Evolutionary conservation across 2,888 invertebrate genomes (phyloP).

Genomic region (Tinea semifulvella): DNA sequence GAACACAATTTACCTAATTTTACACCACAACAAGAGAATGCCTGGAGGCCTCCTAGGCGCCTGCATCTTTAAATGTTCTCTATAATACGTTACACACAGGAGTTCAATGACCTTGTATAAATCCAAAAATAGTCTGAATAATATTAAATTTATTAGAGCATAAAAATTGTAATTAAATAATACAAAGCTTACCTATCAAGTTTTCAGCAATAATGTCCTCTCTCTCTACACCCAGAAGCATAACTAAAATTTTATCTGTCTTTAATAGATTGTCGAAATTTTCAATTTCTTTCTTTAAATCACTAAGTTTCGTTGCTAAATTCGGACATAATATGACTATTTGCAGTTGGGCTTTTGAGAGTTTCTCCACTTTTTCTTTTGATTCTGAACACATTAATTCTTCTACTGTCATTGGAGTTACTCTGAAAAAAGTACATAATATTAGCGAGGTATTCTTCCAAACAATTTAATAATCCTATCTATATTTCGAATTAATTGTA

Average conservation of each 20-base stretch:
- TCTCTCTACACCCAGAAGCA: constrained; percentile 83
- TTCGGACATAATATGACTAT: constrained; percentile 83
- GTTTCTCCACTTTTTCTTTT: constrained; percentile 58
- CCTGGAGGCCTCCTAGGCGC: no score
- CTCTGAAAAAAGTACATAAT: no score
- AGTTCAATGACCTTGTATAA: no score
- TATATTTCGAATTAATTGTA: no score
- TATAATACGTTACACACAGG: no score
- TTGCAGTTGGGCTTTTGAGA: constrained; percentile 76
- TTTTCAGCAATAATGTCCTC: constrained; percentile 74
- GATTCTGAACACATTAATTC: constrained; percentile 67
- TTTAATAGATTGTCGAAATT: constrained; percentile 68
- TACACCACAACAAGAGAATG: no score
- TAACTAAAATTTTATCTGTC: constrained; percentile 78
- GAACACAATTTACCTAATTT: no score
- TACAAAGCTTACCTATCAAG: constrained; percentile 63
- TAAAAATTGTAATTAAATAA: not conserved
- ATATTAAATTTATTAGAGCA: no score
- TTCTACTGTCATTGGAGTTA: constrained; percentile 78
- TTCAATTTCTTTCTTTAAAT: constrained; percentile 59
- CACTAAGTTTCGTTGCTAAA: constrained; percentile 69
- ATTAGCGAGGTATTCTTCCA: no score
- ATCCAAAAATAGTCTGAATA: no score
- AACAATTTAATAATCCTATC: no score
- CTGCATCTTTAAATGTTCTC: no score